Conservation (phyloP, 2,888 invertebrate genomes). For the Synergus itoensis region DNA sequence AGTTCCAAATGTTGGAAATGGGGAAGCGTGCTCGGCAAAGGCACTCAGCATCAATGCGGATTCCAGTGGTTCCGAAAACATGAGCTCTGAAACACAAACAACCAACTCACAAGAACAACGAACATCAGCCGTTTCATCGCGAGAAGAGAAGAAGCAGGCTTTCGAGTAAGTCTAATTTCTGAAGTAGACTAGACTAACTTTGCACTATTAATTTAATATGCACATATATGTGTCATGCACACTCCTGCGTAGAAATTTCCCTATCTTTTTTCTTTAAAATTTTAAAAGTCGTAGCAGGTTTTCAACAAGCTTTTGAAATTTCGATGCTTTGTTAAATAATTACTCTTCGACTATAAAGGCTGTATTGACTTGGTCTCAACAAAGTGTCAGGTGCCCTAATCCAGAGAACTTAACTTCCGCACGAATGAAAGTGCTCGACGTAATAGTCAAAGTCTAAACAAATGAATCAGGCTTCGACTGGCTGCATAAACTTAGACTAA, state of each 20-base stretch:
- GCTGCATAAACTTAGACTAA: conserved; percentile 6
- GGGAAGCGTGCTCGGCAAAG: conserved; percentile 16
- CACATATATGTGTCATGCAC: background rate
- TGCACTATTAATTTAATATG: conserved; percentile 6
- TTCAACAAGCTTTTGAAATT: background rate
- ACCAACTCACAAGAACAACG: conserved; percentile 31
- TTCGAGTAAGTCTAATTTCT: conserved; percentile 26
- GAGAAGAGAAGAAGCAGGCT: conserved; percentile 16
- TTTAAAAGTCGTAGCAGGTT: background rate
- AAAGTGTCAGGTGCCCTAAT: conserved; percentile 4
- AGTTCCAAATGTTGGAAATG: conserved; percentile 34
- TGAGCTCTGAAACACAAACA: conserved; percentile 29
- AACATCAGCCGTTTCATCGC: conserved; percentile 28
- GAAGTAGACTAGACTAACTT: background rate
- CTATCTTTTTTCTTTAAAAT: background rate
- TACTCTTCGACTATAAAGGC: background rate
- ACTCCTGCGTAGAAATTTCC: no score
- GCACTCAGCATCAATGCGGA: conserved; percentile 22
- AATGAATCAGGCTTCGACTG: conserved; percentile 30
- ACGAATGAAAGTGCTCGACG: conserved; percentile 24
- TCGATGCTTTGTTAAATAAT: background rate
- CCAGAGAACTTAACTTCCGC: conserved; percentile 25
- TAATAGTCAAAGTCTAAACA: conserved; percentile 16
- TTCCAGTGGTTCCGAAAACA: conserved; percentile 26
- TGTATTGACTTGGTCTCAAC: conserved; percentile 7